Evolutionary conservation across 2,113 vertebrate species (phyloP).

Genomic region (Tragelaphus imberbis): DNA sequence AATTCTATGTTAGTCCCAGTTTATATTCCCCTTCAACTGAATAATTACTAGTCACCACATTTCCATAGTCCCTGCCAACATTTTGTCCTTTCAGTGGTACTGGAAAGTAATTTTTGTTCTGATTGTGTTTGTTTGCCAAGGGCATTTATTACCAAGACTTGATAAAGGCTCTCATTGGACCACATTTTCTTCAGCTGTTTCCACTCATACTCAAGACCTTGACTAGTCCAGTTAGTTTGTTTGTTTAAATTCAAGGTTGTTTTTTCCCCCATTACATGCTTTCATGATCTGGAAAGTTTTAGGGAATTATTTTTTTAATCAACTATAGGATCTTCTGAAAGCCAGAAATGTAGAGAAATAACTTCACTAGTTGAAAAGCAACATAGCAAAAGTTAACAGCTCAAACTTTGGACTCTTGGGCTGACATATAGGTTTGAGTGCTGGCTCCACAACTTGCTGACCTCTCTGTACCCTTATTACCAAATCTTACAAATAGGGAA

Average conservation of each 20-base stretch:
- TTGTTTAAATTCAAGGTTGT: constrained; percentile 22
- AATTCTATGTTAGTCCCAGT: constrained; percentile 4
- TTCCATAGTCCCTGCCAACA: constrained; percentile 49
- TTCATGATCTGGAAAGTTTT: constrained; percentile 46
- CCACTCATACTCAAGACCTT: not conserved
- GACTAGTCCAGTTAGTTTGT: not conserved
- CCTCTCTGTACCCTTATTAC: not conserved
- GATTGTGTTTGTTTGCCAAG: constrained; percentile 29
- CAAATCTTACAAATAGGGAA: not conserved
- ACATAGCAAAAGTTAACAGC: not conserved
- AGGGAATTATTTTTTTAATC: constrained; percentile 6
- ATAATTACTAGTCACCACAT: constrained; percentile 48
- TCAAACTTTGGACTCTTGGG: not conserved
- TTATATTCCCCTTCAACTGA: constrained; percentile 24
- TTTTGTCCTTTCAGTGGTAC: constrained; percentile 2
- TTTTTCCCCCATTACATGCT: not conserved
- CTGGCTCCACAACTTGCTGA: not conserved
- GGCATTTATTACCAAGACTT: constrained; percentile 17
- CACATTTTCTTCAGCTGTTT: constrained; percentile 34
- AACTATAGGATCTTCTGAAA: constrained; percentile 33
- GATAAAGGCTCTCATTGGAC: not conserved
- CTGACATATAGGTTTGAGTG: not conserved
- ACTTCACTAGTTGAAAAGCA: not conserved
- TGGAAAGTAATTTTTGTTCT: constrained; percentile 43
- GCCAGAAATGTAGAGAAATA: not conserved